A percentile compares a stretch with the other conserved stretches of the same genome.
phyloP scores from a whole-genome alignment of 1,140 invertebrate genomes.

The Pomacea maculata region DNA sequence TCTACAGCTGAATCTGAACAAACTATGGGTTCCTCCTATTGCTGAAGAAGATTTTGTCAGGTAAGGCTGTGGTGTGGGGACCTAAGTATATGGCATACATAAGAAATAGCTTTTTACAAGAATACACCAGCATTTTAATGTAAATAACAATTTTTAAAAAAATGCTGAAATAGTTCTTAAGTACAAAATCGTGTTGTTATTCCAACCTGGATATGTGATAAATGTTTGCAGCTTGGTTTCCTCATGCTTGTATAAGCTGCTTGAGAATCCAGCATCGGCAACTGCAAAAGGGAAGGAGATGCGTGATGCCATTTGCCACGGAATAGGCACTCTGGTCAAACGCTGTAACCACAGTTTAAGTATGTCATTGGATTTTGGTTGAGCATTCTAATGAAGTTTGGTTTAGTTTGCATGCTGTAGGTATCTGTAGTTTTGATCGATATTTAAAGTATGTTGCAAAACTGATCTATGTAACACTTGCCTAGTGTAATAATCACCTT shows the following conservation, averaged over 20 bases:
- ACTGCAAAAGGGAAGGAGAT: slow-evolving; percentile 73
- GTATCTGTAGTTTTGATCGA: too few species aligned
- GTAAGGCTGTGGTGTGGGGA: slow-evolving; percentile 66
- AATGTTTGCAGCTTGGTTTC: slow-evolving; percentile 71
- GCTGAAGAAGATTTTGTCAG: slow-evolving; percentile 86
- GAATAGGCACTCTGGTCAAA: slow-evolving; percentile 83
- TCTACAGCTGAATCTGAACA: slow-evolving; percentile 76
- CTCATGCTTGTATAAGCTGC: slow-evolving; percentile 78
- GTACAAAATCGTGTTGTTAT: too few species aligned
- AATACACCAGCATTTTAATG: too few species aligned
- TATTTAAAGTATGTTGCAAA: too few species aligned
- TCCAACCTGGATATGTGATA: too few species aligned
- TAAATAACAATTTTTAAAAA: too few species aligned
- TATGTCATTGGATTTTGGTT: slow-evolving; percentile 35
- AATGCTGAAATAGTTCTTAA: too few species aligned
- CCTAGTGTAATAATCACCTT: too few species aligned
- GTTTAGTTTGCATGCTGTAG: too few species aligned
- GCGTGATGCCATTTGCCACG: slow-evolving; percentile 78
- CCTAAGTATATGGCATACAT: background rate
- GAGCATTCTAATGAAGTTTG: too few species aligned
- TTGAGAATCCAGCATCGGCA: slow-evolving; percentile 73
- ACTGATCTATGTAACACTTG: too few species aligned
- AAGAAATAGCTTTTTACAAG: too few species aligned
- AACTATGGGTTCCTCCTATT: slow-evolving; percentile 83
- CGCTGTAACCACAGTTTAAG: slow-evolving; percentile 76